Base-by-base conservation (phyloP, 2,113 vertebrate species). In the Eubucco bourcierii region DNA sequence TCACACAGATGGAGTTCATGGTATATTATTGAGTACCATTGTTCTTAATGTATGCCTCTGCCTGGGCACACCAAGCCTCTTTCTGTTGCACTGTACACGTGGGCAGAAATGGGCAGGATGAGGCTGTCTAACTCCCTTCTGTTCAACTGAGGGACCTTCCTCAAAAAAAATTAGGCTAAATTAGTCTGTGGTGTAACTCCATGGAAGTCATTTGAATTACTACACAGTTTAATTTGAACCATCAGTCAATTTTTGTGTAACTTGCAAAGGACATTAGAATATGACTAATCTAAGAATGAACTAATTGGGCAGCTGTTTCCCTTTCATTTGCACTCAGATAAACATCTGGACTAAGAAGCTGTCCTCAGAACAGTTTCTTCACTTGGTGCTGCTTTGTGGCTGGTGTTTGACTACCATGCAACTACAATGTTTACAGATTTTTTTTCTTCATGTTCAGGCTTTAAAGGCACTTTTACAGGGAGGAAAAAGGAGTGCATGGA, bases 271-370 rank as follows among this genome's bases (percentile, higher is more conserved):
- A 88, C 85, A 4, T 2, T 50, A 82, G 86, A 68, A 93, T 50
- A 34, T 65, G 79, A 85, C 44, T 85, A 68, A 89, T 89, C 1
- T 18, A 53, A 58, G 55, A 73, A 75, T 34, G 75, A 87, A 74
- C 77, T 74, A 71, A 87, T 50, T 70, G 91, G 96, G 82, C 89
- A 94, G 87, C 93, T 93, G 85, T 44, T 83, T 83, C 29, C 1
- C 74, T 53, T 28, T 61, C 82, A 29, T 41, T 44, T 52, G 59
- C 29, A n/a, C 77, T 8, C 73, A 88, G 85, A 84, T 39, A 87
- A 96, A 96, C 94, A 95, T 72, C 88, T 84, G 83, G 73, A 14
- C 73, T 50, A 23, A 78, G 90, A 25, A 72, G 76, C 29, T 88
- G 73, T 68, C 80, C 61, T 90, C 56, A 15, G 61, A 37, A 10